Base-by-base conservation (phyloP, 2,113 vertebrate species). In the Tichodroma muraria region DNA sequence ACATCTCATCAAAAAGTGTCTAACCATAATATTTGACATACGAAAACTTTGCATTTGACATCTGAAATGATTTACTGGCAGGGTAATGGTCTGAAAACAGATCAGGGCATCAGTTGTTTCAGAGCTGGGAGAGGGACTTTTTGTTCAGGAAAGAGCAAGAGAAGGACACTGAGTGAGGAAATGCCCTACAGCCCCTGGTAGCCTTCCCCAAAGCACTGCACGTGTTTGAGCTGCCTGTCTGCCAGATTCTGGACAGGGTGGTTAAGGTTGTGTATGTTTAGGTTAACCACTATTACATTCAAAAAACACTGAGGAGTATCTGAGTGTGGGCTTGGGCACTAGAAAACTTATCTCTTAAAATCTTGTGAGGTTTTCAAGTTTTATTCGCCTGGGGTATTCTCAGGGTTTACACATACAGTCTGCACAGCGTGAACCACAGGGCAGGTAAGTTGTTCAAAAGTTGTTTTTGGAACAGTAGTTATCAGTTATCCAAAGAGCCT, bases 351-450 rank as follows among this genome's bases (percentile, higher is more conserved):
- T 23, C 76, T 94, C 45, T 82, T 54, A 66, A 50, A 38, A n/a
- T 44, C 53, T 30, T 37, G 2, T 7, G 4, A 21, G 2, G 1
- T 71, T 92, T 66, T 78, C 30, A 77, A 56, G 13, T 61, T 90
- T 80, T 73, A 3, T 69, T 60, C 8, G 1, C 9, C 42, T 50
- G 16, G 19, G 19, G 6, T 38, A 18, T 93, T 71, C 1, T 5
- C 22, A n/a, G 33, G 8, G 5, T 52, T 40, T 54, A 30, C 21
- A 30, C 15, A 1, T 45, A 13, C 0, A 1, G 5, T 40, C 42
- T 80, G 40, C 17, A 31, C 9, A 3, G 28, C 0, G 0, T 81
- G 56, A 86, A 24, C n/a, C 12, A 8, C 33, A 7, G 45, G 25
- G 20, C 27, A 70, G 37, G 23, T 54, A 35, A 73, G 30, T 42